Evolutionary conservation across 2,797 vertebrate genomes (phyloP).

Genomic region (Balearica regulorum): DNA sequence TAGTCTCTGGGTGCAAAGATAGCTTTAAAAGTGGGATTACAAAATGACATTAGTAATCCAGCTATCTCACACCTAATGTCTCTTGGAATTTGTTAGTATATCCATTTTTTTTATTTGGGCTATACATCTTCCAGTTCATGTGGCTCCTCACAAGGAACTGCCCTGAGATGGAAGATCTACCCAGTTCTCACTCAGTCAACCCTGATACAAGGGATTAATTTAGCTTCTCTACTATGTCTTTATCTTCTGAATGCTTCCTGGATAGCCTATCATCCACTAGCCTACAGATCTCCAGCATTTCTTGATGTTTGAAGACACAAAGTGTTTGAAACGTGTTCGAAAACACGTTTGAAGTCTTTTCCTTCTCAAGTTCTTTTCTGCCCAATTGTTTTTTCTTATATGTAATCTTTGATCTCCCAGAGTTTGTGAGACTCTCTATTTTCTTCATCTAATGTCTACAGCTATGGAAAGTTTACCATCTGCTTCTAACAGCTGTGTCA

Average conservation of each 20-base stretch:
- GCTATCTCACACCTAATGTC: neutral
- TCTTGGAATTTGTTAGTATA: neutral
- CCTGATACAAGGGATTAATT: neutral
- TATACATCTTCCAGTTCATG: neutral
- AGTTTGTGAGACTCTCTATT: neutral
- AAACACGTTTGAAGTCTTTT: neutral
- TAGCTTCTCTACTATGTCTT: neutral
- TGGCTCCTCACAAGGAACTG: neutral
- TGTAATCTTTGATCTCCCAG: neutral
- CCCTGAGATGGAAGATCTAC: neutral
- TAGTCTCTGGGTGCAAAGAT: neutral
- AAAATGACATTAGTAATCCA: neutral
- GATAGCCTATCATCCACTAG: neutral
- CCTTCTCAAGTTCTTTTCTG: neutral
- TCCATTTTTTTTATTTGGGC: neutral
- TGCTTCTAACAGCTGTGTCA: neutral
- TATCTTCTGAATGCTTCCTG: neutral
- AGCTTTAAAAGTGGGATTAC: neutral
- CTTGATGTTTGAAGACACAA: neutral
- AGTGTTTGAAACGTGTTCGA: neutral
- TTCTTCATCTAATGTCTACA: neutral
- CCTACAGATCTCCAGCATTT: neutral
- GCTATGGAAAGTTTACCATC: neutral
- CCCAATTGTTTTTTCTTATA: neutral
- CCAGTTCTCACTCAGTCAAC: neutral